These are phyloP conservation scores for Rhabdomys dilectus DNA, from an alignment of 2,113 vertebrate genomes.

Conservation along the genomic window DNA sequence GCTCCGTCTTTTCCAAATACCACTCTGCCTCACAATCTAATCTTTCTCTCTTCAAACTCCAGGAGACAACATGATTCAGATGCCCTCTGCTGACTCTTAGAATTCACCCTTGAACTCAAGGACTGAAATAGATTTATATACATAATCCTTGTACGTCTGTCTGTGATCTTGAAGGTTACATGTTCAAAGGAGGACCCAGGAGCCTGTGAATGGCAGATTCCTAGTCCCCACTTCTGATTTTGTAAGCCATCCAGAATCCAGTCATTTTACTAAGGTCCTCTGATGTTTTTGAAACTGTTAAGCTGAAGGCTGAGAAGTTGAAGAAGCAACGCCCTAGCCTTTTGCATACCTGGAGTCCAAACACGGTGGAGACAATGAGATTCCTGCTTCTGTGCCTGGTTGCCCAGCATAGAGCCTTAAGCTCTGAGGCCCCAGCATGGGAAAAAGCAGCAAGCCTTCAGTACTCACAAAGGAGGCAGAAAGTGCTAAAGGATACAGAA, in stretches of 20 bases:
- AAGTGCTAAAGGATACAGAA: accelerated
- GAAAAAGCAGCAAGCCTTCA: not conserved
- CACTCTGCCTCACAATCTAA: not conserved
- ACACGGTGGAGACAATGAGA: not conserved
- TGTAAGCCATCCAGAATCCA: not conserved
- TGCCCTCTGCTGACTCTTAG: not conserved
- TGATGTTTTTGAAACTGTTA: not conserved
- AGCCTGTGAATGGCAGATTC: not conserved
- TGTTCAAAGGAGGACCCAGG: not conserved
- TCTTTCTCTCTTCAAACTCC: slow-evolving; percentile 10
- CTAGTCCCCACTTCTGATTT: not conserved
- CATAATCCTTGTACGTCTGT: not conserved
- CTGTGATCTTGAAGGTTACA: not conserved
- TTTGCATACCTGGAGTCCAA: not conserved
- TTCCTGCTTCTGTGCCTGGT: not conserved
- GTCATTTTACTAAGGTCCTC: not conserved
- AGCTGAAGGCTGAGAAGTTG: not conserved
- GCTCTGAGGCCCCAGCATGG: not conserved
- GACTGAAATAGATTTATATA: not conserved
- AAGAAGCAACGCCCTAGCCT: not conserved
- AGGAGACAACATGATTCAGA: not conserved
- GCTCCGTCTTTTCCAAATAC: not conserved
- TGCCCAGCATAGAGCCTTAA: not conserved
- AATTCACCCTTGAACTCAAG: not conserved
- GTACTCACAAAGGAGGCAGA: not conserved